Base-by-base conservation (phyloP, 2,113 vertebrate species). In the Dipodomys stephensi region DNA sequence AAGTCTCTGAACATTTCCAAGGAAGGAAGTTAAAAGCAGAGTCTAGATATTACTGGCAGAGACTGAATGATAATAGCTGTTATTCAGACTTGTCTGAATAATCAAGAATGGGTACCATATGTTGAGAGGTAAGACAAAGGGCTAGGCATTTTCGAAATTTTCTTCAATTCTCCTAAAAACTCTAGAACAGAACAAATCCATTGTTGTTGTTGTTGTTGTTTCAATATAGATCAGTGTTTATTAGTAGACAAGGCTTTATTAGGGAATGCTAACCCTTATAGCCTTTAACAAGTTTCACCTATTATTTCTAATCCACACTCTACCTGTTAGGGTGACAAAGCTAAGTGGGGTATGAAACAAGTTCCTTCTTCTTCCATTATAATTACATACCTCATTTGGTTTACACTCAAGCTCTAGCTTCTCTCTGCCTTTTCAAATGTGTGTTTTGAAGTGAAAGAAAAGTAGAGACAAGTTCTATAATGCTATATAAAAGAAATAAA, bases 1-100 rank as follows among this genome's bases (percentile, higher is more conserved):
- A 88, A 84, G 80, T 64, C 44, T 73, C 67, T 62, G n/a, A 94
- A 91, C 28, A 74, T 23, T 84, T 80, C 32, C 19, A 78, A 53
- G 44, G 53, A 86, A 27, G 0, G 12, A 89, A 60, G 76, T 44
- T 32, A 62, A 85, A 90, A 69, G 30, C 7, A 49, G 35, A 71
- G 7, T 10, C 27, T 30, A 71, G 8, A 62, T 76, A 77, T 87
- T 46, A 53, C 27, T 62, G n/a, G 16, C 18, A 82, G 53, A 90
- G 62, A 64, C 46, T 10, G 4, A 62, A 86, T 16, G 8, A 81
- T 44, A 72, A 83, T 6, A 88, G 35, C 62, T 86, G 10, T 76
- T 2, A 20, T 27, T 16, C 62, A 82, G 27, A 13, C 13, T 19
- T 89, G 28, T 64, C 20, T 82, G 82, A 87, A 62, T n/a, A 76